Conservation (phyloP, 2,113 vertebrate species). For the Montifringilla adamsi region DNA sequence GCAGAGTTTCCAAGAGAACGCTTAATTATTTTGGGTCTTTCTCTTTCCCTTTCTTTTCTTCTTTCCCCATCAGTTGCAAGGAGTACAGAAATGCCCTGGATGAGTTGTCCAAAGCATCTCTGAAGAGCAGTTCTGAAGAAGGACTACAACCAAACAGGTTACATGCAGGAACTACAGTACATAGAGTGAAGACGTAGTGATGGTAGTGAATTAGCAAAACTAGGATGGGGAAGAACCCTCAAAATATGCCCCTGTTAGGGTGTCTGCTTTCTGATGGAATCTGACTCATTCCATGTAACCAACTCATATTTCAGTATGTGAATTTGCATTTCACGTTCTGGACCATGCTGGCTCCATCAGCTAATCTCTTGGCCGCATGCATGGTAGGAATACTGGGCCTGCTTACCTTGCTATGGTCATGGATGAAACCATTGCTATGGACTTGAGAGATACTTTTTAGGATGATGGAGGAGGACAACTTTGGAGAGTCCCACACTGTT, state of each 20-base stretch:
- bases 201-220: neutral
- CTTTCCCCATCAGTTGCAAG: slow-evolving; percentile 82
- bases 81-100: slow-evolving; percentile 96
- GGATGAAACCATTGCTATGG: neutral
- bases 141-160: slow-evolving; percentile 77
- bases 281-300: neutral
- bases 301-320: neutral
- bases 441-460: neutral
- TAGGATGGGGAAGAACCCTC: neutral
- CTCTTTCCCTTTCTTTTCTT: too few species aligned
- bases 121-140: slow-evolving; percentile 80
- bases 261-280: neutral
- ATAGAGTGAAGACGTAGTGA: neutral
- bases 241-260: neutral
- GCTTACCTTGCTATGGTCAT: neutral
- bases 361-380: neutral
- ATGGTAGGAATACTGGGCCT: neutral
- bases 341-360: neutral
- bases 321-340: neutral
- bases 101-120: slow-evolving; percentile 83
- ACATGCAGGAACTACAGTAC: neutral
- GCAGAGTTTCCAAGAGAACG: neutral
- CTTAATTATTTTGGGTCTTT: neutral
- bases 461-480: neutral
- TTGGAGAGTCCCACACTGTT: neutral